phyloP scores from a whole-genome alignment of 2,113 vertebrate genomes.

The Bubalus kerabau region DNA sequence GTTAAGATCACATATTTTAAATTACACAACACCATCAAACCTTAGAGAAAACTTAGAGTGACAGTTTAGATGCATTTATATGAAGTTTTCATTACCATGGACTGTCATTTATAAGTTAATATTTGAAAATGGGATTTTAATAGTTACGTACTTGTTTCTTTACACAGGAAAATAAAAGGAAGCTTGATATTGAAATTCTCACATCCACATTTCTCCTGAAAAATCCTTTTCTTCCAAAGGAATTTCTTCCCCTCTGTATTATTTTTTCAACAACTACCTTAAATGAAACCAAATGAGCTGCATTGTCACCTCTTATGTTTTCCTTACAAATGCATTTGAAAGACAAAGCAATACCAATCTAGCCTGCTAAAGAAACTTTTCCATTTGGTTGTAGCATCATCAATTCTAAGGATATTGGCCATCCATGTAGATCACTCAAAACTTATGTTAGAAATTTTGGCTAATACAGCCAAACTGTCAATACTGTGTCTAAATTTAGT shows the following conservation, averaged over 20 bases:
- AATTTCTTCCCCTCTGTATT: neutral
- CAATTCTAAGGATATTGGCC: neutral
- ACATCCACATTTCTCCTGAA: neutral
- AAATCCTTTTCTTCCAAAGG: neutral
- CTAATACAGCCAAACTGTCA: neutral
- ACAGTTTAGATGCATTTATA: neutral
- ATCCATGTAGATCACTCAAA: neutral
- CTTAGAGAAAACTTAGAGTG: neutral
- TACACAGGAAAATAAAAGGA: conserved; percentile 16
- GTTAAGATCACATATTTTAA: conserved; percentile 2
- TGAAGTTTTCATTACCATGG: neutral
- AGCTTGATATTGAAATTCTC: neutral
- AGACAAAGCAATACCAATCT: neutral
- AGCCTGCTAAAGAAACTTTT: neutral
- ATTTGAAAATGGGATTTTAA: conserved; percentile 17
- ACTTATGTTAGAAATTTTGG: neutral
- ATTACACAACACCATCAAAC: neutral
- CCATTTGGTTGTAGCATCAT: neutral
- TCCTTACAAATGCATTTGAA: conserved; percentile 12
- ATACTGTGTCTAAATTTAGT: conserved; percentile 19
- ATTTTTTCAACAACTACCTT: neutral
- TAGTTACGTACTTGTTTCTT: neutral
- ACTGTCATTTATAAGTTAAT: neutral
- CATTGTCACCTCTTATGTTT: neutral
- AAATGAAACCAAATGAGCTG: neutral